Conservation (phyloP, 2,113 vertebrate genomes). For the Gadus macrocephalus region DNA sequence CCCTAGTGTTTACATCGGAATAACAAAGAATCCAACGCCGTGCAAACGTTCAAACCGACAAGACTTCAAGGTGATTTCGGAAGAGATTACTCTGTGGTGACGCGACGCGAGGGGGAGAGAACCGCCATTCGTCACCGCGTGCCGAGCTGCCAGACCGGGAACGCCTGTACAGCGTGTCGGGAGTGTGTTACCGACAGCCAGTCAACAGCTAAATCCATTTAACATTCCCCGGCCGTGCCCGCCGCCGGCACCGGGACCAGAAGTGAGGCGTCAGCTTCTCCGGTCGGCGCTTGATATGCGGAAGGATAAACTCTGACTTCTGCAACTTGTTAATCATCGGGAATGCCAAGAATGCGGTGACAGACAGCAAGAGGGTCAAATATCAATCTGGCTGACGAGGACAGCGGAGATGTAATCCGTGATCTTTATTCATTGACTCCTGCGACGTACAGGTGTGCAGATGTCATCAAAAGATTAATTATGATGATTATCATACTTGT, state of each 20-base stretch:
- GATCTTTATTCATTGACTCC: conserved; percentile 45
- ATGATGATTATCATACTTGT: too few relatives aligned
- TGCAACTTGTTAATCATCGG: conserved; percentile 61
- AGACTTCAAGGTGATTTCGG: too few relatives aligned
- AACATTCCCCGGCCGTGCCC: conserved; percentile 52
- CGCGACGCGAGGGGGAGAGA: too few relatives aligned
- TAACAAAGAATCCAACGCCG: too few relatives aligned
- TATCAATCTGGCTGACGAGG: conserved; percentile 37
- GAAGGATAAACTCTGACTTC: conserved; percentile 43
- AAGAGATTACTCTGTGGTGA: too few relatives aligned
- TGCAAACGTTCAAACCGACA: too few relatives aligned
- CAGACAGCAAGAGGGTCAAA: conserved; percentile 40
- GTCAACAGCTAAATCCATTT: conserved; percentile 50
- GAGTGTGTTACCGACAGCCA: conserved; percentile 31
- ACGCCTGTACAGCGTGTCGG: not conserved
- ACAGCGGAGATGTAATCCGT: conserved; percentile 5
- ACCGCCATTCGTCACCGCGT: too few relatives aligned
- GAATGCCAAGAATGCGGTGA: conserved; percentile 48
- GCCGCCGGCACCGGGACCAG: conserved; percentile 17
- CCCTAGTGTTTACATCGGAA: too few relatives aligned
- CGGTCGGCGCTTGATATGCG: conserved; percentile 49
- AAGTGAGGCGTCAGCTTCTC: conserved; percentile 62
- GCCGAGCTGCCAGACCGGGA: not conserved
- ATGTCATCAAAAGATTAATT: not conserved
- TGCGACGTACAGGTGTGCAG: not conserved